A percentile compares a stretch with the other conserved stretches of the same genome.
phyloP scores from a whole-genome alignment of 2,888 invertebrate genomes.

The Dryomyza anilis region DNA sequence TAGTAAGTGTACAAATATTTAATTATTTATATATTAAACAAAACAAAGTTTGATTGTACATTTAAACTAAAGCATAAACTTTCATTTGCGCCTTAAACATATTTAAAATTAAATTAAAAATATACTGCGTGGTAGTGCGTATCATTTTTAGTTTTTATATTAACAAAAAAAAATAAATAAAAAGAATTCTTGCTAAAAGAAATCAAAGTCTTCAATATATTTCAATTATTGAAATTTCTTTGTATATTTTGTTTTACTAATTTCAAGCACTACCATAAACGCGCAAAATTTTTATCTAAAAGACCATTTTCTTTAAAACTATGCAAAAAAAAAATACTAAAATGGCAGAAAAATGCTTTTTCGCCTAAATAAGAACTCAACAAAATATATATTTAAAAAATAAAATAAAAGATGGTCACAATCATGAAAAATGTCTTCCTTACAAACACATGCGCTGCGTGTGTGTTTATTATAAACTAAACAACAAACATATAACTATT shows the following conservation, averaged over 20 bases:
- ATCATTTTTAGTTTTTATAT: no score
- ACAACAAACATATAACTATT: conserved; percentile 23
- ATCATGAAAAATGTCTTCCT: conserved; percentile 55
- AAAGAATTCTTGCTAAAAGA: no score
- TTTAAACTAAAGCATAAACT: neutral
- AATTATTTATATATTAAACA: neutral
- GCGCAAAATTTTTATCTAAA: no score
- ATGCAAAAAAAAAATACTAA: conserved; percentile 40
- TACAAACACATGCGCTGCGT: conserved; percentile 33
- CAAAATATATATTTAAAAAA: neutral
- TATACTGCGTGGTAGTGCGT: neutral
- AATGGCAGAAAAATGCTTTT: neutral
- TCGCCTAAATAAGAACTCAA: neutral
- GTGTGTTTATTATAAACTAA: conserved; percentile 32
- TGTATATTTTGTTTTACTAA: no score
- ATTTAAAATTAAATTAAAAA: neutral
- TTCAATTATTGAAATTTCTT: no score
- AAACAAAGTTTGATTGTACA: neutral
- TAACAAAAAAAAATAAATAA: no score
- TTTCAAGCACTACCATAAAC: no score
- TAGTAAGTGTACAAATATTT: conserved; percentile 29
- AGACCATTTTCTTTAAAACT: conserved; percentile 22
- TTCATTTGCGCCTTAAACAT: conserved; percentile 2
- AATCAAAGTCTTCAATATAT: no score
- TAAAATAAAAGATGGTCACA: conserved; percentile 46